Percentiles rank a stretch among this genome's conserved stretches.
phyloP scores from a whole-genome alignment of 2,888 invertebrate genomes.

The Eurytoma californica region DNA sequence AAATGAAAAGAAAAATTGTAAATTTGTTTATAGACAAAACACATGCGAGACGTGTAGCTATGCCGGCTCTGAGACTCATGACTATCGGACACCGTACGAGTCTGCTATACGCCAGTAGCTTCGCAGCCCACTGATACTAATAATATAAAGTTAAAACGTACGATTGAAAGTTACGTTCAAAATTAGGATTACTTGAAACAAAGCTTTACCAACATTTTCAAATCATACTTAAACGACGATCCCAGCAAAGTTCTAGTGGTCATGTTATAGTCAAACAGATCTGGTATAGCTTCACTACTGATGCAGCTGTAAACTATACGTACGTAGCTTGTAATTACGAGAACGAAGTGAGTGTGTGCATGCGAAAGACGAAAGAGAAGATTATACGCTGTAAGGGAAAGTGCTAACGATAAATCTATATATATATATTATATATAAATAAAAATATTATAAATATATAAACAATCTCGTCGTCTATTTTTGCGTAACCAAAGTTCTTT shows the following conservation, averaged over 20 bases:
- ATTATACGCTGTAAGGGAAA: constrained; percentile 52
- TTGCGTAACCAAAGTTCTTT: constrained; percentile 73
- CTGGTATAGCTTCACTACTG: neutral
- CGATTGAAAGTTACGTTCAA: too few relatives aligned
- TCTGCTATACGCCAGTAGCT: too few relatives aligned
- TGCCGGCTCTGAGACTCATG: too few relatives aligned
- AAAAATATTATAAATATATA: constrained; percentile 54
- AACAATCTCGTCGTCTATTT: constrained; percentile 69
- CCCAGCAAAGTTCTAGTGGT: too few relatives aligned
- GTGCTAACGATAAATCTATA: constrained; percentile 60
- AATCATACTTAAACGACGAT: too few relatives aligned
- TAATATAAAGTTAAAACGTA: too few relatives aligned
- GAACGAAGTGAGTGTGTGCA: constrained; percentile 21
- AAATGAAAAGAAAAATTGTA: constrained; percentile 60
- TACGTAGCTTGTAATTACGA: constrained; percentile 48
- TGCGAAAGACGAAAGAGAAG: constrained; percentile 49
- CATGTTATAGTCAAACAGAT: too few relatives aligned
- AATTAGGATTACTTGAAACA: too few relatives aligned
- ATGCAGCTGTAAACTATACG: constrained; percentile 45
- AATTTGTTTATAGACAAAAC: constrained; percentile 70
- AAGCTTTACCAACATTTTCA: too few relatives aligned
- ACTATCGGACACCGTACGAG: too few relatives aligned
- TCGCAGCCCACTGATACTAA: too few relatives aligned
- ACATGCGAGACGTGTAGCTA: constrained; percentile 9
- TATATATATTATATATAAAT: constrained; percentile 43